Evolutionary conservation across 1,140 invertebrate species (phyloP).

Genomic region (Drosophila orena): DNA sequence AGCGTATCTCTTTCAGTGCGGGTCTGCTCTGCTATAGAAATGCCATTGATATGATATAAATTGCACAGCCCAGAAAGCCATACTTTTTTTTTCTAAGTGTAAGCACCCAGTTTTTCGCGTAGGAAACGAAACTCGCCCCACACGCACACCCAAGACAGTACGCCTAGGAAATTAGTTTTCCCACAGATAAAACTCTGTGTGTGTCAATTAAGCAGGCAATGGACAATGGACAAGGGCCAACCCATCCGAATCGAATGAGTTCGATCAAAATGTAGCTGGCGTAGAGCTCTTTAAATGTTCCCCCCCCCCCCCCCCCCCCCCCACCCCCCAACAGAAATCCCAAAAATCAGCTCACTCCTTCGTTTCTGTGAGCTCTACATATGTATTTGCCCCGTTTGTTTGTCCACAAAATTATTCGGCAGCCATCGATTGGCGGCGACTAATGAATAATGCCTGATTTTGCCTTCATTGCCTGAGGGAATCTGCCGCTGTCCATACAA

Average conservation of each 20-base stretch:
- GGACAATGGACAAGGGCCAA: constrained; percentile 37
- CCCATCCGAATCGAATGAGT: constrained; percentile 58
- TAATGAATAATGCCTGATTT: constrained; percentile 81
- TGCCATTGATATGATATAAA: neutral
- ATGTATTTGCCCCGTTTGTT: constrained; percentile 36
- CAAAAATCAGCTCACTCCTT: constrained; percentile 14
- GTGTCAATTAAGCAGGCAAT: constrained; percentile 72
- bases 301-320: constrained; percentile 8
- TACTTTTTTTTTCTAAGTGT: neutral
- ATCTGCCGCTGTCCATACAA: constrained; percentile 55
- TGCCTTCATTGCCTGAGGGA: constrained; percentile 47
- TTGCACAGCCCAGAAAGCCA: neutral
- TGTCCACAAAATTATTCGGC: constrained; percentile 64
- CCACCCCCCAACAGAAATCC: neutral
- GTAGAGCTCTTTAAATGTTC: constrained; percentile 69
- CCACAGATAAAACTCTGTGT: constrained; percentile 76
- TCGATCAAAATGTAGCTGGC: constrained; percentile 73
- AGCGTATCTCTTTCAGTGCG: too few species aligned
- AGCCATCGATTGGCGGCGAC: constrained; percentile 47
- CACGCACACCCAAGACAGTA: constrained; percentile 43
- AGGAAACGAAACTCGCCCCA: constrained; percentile 5
- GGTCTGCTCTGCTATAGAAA: too few species aligned
- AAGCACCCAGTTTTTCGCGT: neutral
- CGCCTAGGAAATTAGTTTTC: constrained; percentile 78
- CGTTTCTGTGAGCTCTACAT: constrained; percentile 7